Evolutionary conservation across 2,113 vertebrate genomes (phyloP), one percentile per base, ranked within the genome.

Genomic region (Calidris pugnax): DNA sequence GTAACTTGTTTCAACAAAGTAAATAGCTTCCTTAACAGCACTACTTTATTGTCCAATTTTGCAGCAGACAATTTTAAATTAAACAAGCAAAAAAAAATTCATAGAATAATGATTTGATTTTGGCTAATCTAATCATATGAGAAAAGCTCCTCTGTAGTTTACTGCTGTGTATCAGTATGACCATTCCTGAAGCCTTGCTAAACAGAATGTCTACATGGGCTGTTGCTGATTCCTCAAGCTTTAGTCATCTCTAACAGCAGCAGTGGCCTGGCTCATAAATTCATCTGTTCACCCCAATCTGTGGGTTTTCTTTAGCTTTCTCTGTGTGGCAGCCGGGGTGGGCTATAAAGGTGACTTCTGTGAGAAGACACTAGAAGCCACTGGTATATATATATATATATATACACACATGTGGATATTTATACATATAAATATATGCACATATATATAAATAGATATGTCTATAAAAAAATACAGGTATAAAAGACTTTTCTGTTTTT

Each of bases 241-340:
- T 83, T 22, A 62, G 6, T n/a, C 21, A 21, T 66, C 13, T 48
- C 12, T 37, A 41, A 23, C 27, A 62, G 3, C 20, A 89, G 26
- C 33, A 64, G 9, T 37, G 22, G 32, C 23, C 13, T 37, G 17
- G 20, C 8, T 92, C 6, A 2, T 47, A 47, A 76, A 1, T 43
- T 72, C 37, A 35, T 53, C 33, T 60, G 2, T 35, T 83, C 6
- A 50, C 7, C 5, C 3, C 18, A 47, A 7, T 23, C 43, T 50
- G 9, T n/a, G 7, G 5, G 1, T 2, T 47, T 87, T 23, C 10
- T 80, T 48, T 4, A 62, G 19, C 11, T 53, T 23, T 66, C 5
- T 51, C 3, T 50, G 14, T n/a, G 4, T 45, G 17, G 14, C n/a
- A 47, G 6, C 2, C 16, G 19, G 4, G 2, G 10, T 30, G 7